Conservation (phyloP, 2,888 invertebrate genomes). For the Eupithecia abbreviata region DNA sequence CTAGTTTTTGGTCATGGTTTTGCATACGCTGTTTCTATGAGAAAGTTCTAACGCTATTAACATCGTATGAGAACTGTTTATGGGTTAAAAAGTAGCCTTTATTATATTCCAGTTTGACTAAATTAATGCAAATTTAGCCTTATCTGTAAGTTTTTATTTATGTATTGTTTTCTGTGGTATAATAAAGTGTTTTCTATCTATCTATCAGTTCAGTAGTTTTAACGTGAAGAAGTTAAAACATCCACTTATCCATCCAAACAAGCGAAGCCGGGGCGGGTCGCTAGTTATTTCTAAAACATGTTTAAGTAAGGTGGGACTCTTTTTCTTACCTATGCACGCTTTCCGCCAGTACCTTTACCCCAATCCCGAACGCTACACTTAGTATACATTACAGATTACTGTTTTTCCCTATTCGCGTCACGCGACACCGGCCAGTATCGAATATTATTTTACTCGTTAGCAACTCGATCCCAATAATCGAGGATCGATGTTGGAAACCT, state of each 20-base stretch:
- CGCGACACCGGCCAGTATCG: conserved; percentile 74
- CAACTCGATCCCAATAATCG: conserved; percentile 75
- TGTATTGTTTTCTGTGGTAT: too few species aligned
- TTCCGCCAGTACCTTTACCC: conserved; percentile 17
- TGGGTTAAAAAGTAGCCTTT: too few species aligned
- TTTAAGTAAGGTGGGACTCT: not conserved
- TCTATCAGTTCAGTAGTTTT: too few species aligned
- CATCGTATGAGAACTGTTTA: too few species aligned
- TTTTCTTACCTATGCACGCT: not conserved
- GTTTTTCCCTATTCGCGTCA: conserved; percentile 65
- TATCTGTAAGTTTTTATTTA: too few species aligned
- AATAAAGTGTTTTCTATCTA: too few species aligned
- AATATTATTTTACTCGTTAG: conserved; percentile 79
- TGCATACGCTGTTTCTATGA: too few species aligned
- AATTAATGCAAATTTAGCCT: too few species aligned
- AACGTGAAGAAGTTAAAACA: not conserved
- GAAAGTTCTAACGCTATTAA: too few species aligned
- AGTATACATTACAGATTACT: conserved; percentile 63
- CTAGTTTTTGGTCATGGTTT: too few species aligned
- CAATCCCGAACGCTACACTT: conserved; percentile 46
- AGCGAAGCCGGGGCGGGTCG: too few species aligned
- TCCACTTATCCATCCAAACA: not conserved
- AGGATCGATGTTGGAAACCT: conserved; percentile 77
- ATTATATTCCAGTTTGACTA: too few species aligned
- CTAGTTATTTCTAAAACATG: not conserved